Evolutionary conservation across 1,140 invertebrate species (phyloP).

Genomic region (Drosophila persimilis): DNA sequence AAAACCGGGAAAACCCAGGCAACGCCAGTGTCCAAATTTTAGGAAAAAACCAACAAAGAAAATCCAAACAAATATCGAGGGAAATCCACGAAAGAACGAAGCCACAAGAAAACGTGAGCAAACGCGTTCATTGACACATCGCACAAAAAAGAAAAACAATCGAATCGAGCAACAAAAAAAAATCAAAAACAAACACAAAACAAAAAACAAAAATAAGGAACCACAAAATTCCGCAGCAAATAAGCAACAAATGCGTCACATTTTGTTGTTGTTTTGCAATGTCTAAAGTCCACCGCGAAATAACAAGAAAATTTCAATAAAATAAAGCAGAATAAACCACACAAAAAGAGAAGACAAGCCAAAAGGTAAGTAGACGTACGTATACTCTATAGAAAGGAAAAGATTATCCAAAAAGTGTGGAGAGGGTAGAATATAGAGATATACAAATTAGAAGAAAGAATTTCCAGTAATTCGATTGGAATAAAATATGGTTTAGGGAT

Average conservation of each 20-base stretch:
- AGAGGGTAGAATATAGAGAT: no score
- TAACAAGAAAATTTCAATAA: constrained; percentile 55
- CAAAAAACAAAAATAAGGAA: constrained; percentile 8
- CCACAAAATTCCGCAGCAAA: constrained; percentile 36
- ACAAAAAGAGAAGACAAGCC: constrained; percentile 11
- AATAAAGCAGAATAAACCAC: not conserved
- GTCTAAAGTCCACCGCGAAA: constrained; percentile 45
- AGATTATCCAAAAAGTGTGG: no score
- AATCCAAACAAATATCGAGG: not conserved
- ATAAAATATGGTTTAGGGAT: no score
- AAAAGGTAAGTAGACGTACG: no score
- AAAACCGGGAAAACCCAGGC: not conserved
- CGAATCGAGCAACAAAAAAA: constrained; percentile 18
- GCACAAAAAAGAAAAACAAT: constrained; percentile 3
- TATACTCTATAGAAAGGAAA: no score
- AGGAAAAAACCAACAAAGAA: no score
- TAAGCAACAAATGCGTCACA: constrained; percentile 59
- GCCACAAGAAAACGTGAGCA: constrained; percentile 20
- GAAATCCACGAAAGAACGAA: not conserved
- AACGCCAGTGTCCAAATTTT: no score
- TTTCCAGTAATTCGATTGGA: no score
- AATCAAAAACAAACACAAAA: constrained; percentile 10
- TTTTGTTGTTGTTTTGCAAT: not conserved
- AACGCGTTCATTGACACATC: constrained; percentile 76
- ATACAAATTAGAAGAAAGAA: no score